phyloP scores from a whole-genome alignment of 2,113 vertebrate genomes.

The Hypocryptadius cinnamomeus region DNA sequence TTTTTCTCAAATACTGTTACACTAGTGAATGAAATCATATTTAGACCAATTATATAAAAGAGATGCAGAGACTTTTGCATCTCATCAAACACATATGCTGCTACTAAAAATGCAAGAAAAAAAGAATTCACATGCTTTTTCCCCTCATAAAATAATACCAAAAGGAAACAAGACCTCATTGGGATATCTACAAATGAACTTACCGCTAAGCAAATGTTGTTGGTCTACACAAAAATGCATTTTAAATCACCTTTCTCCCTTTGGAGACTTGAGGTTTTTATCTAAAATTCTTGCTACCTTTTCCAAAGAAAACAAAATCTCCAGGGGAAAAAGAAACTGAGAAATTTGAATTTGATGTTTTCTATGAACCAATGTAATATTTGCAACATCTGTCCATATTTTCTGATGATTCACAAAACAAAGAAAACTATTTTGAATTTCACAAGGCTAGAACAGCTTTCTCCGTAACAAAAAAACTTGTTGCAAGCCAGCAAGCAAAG shows the following conservation, averaged over 20 bases:
- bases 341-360: neutral
- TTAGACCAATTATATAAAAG: neutral
- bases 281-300: neutral
- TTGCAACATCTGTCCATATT: neutral
- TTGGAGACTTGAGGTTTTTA: neutral
- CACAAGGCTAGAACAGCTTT: neutral
- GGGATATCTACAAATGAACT: neutral
- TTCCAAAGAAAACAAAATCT: neutral
- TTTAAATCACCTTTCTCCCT: neutral
- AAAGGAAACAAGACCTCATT: neutral
- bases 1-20: neutral
- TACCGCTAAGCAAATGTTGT: neutral
- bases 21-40: neutral
- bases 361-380: neutral
- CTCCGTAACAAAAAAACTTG: neutral
- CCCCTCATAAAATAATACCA: neutral
- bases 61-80: neutral
- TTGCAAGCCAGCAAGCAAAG: neutral
- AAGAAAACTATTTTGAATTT: neutral
- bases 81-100: neutral
- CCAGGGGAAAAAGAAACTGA: accelerated
- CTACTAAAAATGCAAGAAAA: neutral
- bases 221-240: neutral
- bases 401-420: neutral
- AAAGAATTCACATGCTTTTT: neutral